Evolutionary conservation across 2,113 vertebrate genomes (phyloP), one percentile per base, ranked within the genome.

Genomic region (Nematolebias whitei): DNA sequence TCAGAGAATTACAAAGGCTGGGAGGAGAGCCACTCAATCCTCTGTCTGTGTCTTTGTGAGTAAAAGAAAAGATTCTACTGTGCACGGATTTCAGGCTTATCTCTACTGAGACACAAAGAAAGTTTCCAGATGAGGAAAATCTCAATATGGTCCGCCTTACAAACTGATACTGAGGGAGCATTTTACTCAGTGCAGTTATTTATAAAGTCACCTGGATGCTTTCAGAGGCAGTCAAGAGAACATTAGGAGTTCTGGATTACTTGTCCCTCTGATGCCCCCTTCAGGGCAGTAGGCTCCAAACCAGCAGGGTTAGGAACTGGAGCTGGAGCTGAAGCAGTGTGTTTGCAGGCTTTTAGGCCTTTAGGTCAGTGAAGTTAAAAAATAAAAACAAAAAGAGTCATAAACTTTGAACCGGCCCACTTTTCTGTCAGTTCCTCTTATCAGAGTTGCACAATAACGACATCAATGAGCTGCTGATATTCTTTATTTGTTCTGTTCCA

Each of bases 1-100:
- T 92, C 90, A 72, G 80, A 71, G 73, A 90, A 86, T 88, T 84
- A 84, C 65, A 39, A 26, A 74, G 71, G 71, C 74, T 35, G 66
- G 62, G 59, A 75, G 77, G 64, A 89, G 84, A 83, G 59, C 49
- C 68, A 49, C 67, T 79, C 52, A 3, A 80, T 87, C 80, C 68
- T 67, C 62, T 58, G 43, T 76, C 68, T 60, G 3, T 1, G 66
- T 50, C 48, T 78, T 45, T 38, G 69, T 62, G 74, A 79, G 64
- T 64, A 20, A 75, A 79, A 85, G 32, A 82, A 70, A 61, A 22
- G 23, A 79, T 68, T 71, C 69, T 69, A 76, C 82, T 29, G 20
- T 58, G 55, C 29, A 14, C 43, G 47, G 43, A 71, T 47, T 66
- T 59, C 45, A 0, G 43, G 49, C 70, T 87, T 54, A 85, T 88